Evolutionary conservation across 2,888 invertebrate genomes (phyloP).

Genomic region (Hydraecia micacea): DNA sequence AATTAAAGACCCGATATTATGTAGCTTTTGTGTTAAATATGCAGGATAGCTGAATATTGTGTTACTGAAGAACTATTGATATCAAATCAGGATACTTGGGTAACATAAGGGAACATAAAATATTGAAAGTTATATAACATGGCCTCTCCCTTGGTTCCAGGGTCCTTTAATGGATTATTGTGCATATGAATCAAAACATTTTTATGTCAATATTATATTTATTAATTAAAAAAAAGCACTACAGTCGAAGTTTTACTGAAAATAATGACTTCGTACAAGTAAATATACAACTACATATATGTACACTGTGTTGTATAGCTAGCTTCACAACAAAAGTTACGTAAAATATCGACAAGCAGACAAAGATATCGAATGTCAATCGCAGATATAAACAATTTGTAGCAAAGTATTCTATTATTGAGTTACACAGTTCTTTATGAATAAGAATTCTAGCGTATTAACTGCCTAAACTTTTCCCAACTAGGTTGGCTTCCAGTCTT

Average conservation of each 20-base stretch:
- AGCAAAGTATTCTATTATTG: background rate
- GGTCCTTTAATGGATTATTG: background rate
- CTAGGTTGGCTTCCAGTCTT: background rate
- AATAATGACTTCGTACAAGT: background rate
- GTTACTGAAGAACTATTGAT: constrained; percentile 9
- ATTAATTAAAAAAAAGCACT: background rate
- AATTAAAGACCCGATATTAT: constrained; percentile 19
- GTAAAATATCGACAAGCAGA: constrained; percentile 13
- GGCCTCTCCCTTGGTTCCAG: background rate
- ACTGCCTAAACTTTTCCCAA: background rate
- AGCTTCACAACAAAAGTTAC: constrained; percentile 6
- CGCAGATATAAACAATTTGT: constrained; percentile 11
- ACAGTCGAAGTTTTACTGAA: background rate
- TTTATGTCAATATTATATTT: background rate
- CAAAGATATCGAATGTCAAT: constrained; percentile 24
- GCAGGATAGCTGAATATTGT: constrained; percentile 30
- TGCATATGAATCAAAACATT: background rate
- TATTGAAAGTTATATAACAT: background rate
- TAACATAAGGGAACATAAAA: background rate
- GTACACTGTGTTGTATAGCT: background rate
- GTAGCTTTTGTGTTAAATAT: constrained; percentile 26
- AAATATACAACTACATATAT: background rate
- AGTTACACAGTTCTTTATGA: background rate
- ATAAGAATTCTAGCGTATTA: background rate
- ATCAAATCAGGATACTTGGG: background rate